phyloP scores from a whole-genome alignment of 2,888 invertebrate species.

The Ellobium chinense region DNA sequence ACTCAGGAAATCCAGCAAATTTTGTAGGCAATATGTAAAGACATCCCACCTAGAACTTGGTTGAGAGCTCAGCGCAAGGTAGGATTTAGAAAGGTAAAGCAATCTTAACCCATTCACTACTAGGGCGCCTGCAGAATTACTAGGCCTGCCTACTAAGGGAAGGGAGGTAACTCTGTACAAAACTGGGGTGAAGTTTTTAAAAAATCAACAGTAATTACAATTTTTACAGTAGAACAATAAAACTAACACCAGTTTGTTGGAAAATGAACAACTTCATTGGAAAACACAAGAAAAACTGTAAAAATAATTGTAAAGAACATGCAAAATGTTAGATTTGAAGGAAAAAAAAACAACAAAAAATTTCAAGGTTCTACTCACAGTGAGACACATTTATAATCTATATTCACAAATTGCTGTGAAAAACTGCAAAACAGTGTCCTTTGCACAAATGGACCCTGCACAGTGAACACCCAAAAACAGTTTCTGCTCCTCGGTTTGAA shows the following conservation, averaged over 20 bases:
- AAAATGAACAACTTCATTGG: not conserved
- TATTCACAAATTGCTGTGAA: not conserved
- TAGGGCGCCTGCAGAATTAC: not conserved
- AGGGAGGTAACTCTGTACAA: not conserved
- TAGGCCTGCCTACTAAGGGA: not conserved
- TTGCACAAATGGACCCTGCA: constrained; percentile 34
- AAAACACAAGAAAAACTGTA: not conserved
- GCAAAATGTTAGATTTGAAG: not conserved
- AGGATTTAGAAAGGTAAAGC: too few relatives aligned
- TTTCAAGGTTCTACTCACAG: not conserved
- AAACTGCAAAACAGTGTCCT: constrained; percentile 20
- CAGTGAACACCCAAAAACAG: constrained; percentile 27
- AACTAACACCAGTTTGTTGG: not conserved
- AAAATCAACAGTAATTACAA: not conserved
- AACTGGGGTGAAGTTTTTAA: not conserved
- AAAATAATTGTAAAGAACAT: not conserved
- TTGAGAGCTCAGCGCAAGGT: too few relatives aligned
- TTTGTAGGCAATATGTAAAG: too few relatives aligned
- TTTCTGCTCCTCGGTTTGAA: constrained; percentile 10
- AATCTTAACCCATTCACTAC: not conserved
- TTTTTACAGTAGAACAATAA: not conserved
- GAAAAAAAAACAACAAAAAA: not conserved
- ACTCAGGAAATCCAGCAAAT: too few relatives aligned
- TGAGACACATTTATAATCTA: not conserved
- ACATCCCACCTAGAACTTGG: too few relatives aligned